phyloP scores from a whole-genome alignment of 30 jellyfish, hydroid and myxozoan genomes.

The Aurelia sp. region DNA sequence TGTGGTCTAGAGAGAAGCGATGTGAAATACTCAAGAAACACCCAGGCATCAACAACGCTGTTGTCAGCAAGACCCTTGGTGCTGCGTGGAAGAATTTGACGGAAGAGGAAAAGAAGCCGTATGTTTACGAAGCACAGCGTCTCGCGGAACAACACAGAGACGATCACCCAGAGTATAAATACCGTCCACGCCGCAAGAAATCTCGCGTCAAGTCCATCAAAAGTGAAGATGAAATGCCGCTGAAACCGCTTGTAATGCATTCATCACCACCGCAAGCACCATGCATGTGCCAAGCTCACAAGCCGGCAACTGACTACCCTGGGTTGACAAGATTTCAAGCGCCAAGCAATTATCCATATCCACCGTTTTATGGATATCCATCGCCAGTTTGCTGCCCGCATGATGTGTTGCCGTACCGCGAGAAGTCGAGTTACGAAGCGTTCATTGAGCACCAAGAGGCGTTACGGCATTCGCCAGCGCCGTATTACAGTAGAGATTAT shows the following conservation, averaged over 20 bases:
- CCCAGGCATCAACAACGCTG: constrained; percentile 83
- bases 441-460: constrained; percentile 58
- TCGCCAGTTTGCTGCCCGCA: constrained; percentile 49
- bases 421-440: constrained; percentile 26
- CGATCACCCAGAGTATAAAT: constrained; percentile 81
- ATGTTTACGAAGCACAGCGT: constrained; percentile 73
- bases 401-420: constrained; percentile 31
- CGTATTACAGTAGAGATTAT: constrained; percentile 30
- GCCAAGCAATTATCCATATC: constrained; percentile 19
- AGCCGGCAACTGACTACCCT: constrained; percentile 27
- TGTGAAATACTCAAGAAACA: constrained; percentile 67
- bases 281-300: constrained; percentile 69
- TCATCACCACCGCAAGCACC: constrained; percentile 14
- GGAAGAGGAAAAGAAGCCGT: constrained; percentile 81
- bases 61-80: constrained; percentile 79
- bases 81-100: constrained; percentile 84
- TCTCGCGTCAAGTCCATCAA: constrained; percentile 50
- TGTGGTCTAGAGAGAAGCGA: constrained; percentile 84
- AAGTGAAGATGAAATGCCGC: constrained; percentile 9
- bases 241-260: constrained; percentile 16
- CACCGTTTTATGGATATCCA: constrained; percentile 14
- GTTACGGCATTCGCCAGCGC: background rate
- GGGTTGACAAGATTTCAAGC: constrained; percentile 22
- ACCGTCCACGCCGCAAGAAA: constrained; percentile 76
- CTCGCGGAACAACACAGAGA: constrained; percentile 75